Conservation (phyloP, 1,140 invertebrate genomes). For the Drosophila carrolli region DNA sequence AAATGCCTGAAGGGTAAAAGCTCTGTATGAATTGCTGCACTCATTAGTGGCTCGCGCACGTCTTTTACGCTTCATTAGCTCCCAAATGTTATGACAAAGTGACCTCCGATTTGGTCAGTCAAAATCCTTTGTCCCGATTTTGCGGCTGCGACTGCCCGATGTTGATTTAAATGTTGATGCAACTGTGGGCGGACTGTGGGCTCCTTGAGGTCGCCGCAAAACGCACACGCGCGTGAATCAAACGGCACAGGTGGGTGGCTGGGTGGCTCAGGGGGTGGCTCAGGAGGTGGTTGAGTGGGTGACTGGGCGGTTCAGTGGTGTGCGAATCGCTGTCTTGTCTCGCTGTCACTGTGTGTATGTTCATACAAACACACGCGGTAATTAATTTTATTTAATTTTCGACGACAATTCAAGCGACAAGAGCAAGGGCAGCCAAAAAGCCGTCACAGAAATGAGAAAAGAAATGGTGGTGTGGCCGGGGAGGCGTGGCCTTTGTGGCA, state of each 20-base stretch:
- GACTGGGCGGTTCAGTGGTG: constrained; percentile 15
- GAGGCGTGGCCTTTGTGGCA: constrained; percentile 18
- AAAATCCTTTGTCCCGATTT: constrained; percentile 17
- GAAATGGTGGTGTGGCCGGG: neutral
- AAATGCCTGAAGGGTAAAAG: no score
- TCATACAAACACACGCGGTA: constrained; percentile 69
- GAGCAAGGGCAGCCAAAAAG: constrained; percentile 45
- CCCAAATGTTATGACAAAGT: constrained; percentile 25
- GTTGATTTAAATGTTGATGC: constrained; percentile 26
- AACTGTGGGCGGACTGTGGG: constrained; percentile 35
- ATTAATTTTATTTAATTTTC: constrained; percentile 83
- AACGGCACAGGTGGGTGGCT: constrained; percentile 32
- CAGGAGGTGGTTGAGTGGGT: neutral
- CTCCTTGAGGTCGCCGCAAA: constrained; percentile 29
- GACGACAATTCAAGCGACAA: constrained; percentile 77
- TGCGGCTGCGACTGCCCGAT: constrained; percentile 18
- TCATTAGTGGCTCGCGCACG: neutral
- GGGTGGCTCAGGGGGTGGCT: no score
- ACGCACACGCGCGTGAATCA: constrained; percentile 72
- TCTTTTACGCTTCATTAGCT: constrained; percentile 15
- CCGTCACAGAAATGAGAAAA: constrained; percentile 4
- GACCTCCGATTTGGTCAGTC: constrained; percentile 25
- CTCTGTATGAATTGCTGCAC: no score
- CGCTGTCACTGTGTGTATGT: constrained; percentile 19
- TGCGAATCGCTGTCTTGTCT: constrained; percentile 5